These are phyloP conservation scores for Mungos mungo DNA, from an alignment of 2,113 vertebrate genomes.

Conservation along the genomic window DNA sequence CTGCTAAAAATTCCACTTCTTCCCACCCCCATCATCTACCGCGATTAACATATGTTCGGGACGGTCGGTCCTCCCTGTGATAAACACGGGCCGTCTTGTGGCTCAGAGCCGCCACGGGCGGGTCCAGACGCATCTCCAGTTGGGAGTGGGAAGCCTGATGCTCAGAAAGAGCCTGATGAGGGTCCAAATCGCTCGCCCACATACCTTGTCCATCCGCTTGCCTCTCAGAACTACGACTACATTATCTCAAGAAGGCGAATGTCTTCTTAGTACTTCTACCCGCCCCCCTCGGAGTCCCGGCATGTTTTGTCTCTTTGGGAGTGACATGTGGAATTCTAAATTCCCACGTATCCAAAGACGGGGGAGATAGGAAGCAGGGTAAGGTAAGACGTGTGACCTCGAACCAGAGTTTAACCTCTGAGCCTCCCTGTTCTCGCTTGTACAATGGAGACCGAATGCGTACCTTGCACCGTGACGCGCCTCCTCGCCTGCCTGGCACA, in stretches of 20 bases:
- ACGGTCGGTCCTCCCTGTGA: neutral
- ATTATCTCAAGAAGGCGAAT: neutral
- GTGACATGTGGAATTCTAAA: neutral
- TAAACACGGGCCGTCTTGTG: neutral
- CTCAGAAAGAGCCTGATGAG: neutral
- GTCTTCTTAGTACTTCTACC: neutral
- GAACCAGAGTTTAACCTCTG: neutral
- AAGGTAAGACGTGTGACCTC: neutral
- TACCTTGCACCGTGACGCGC: neutral
- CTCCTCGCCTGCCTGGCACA: too few relatives aligned
- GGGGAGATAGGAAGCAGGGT: neutral
- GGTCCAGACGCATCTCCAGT: neutral
- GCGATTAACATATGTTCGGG: neutral
- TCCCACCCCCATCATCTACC: neutral
- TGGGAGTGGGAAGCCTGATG: neutral
- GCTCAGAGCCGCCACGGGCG: neutral
- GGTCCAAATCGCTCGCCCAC: too few relatives aligned
- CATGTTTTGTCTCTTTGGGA: neutral
- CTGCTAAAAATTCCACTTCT: conserved; percentile 9
- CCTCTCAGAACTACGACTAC: neutral
- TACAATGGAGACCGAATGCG: neutral
- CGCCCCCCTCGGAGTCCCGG: neutral
- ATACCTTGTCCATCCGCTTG: neutral
- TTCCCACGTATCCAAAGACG: neutral
- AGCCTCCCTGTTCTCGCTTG: neutral